Evolutionary conservation across 2,113 vertebrate genomes (phyloP), one percentile per base, ranked within the genome.

Genomic region (Brienomyrus brachyistius): DNA sequence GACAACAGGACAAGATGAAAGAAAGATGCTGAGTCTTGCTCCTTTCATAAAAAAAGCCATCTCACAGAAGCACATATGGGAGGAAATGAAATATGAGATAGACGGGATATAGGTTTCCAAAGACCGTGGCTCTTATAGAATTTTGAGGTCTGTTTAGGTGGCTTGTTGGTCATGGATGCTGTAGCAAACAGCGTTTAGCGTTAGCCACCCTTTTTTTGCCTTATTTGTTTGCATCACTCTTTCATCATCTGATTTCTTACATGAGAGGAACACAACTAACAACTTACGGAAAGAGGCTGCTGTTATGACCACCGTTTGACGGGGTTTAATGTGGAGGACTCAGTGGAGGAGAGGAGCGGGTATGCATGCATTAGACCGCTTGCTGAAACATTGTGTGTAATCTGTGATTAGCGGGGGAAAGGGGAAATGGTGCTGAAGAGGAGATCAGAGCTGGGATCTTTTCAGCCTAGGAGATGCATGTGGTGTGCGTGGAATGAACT

Each of bases 361-460:
- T 0, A 56, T 1, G 0, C 50, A 89, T 54, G 50, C 31, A 77
- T 74, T 80, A 35, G 31, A 56, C 52, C 11, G 23, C 48, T 35
- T 48, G 45, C 21, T 27, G 45, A 66, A 43, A 43, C 43, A 52
- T 90, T n/a, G 27, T 50, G 35, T n/a, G n/a, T n/a, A n/a, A n/a
- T n/a, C n/a, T n/a, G n/a, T 83, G 86, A 59, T 54, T 90, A 48
- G 19, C 50, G 51, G 62, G 88, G 70, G 52, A 48, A 50, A 80
- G 62, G 27, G 47, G 47, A 31, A 35, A 54, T 21, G 31, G 27
- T 77, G 17, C 11, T 23, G 35, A 83, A 85, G 62, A 86, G 27
- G 84, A 90, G 77, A 90, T 89, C 89, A 89, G 56, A 86, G 89
- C 23, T 54, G 52, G 84, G 84, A 87, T 90, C 85, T 62, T 48